Evolutionary conservation across 1,140 invertebrate genomes (phyloP).

Genomic region (Diplogasteroides magnus): DNA sequence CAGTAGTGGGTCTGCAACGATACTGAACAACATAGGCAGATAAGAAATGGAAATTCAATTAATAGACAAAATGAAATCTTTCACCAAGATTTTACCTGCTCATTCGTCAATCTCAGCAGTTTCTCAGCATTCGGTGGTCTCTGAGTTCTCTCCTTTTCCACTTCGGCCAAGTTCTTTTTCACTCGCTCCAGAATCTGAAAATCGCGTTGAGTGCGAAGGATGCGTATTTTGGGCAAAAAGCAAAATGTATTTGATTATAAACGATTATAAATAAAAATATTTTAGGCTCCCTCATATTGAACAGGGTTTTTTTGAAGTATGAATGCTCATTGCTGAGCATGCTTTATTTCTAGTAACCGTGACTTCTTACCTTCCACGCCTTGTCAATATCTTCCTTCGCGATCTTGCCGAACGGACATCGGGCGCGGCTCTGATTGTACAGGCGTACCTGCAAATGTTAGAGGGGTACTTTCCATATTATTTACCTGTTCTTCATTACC

Average conservation of each 20-base stretch:
- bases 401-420: constrained; percentile 55
- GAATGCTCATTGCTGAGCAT: too few relatives aligned
- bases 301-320: too few relatives aligned
- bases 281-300: too few relatives aligned
- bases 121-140: neutral
- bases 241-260: too few relatives aligned
- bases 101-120: neutral
- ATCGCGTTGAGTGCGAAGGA: too few relatives aligned
- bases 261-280: too few relatives aligned
- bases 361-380: constrained; percentile 42
- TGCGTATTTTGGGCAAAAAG: too few relatives aligned
- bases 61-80: too few relatives aligned
- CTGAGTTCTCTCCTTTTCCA: constrained; percentile 1
- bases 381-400: constrained; percentile 52
- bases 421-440: neutral
- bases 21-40: too few relatives aligned
- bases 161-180: neutral
- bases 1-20: too few relatives aligned
- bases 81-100: neutral
- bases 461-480: neutral
- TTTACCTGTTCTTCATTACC: neutral
- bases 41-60: too few relatives aligned
- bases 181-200: constrained; percentile 32
- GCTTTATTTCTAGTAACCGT: neutral
- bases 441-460: constrained; percentile 7